Conservation (phyloP, 2,888 invertebrate species). For the Phengaris alcon region DNA sequence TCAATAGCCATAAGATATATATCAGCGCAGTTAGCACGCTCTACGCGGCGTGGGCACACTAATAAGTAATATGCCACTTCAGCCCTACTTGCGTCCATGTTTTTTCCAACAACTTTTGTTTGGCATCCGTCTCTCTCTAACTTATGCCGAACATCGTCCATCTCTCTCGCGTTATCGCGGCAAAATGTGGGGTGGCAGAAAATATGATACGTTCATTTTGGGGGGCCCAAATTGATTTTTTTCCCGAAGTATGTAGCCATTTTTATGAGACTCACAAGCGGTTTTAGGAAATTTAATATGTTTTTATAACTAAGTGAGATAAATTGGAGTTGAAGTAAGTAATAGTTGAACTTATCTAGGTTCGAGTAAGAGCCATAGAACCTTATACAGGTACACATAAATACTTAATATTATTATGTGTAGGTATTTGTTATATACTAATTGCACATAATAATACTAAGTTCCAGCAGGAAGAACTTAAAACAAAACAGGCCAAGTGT, state of each 20-base stretch:
- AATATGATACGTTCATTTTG: slow-evolving; percentile 76
- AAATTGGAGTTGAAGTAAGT: too few species aligned
- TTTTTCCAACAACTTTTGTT: slow-evolving; percentile 74
- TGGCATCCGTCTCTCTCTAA: slow-evolving; percentile 53
- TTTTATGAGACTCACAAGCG: slow-evolving; percentile 50
- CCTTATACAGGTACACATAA: too few species aligned
- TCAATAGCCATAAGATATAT: slow-evolving; percentile 7
- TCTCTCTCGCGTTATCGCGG: slow-evolving; percentile 59
- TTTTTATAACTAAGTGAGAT: not conserved
- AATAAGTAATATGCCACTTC: slow-evolving; percentile 73
- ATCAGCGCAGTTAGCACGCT: slow-evolving; percentile 69
- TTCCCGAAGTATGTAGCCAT: slow-evolving; percentile 65
- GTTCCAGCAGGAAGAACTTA: too few species aligned
- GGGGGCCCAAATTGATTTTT: slow-evolving; percentile 75
- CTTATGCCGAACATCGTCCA: slow-evolving; percentile 33
- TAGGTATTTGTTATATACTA: too few species aligned
- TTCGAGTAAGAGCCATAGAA: too few species aligned
- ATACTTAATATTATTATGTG: too few species aligned
- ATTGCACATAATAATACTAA: too few species aligned
- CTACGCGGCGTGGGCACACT: slow-evolving; percentile 61
- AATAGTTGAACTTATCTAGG: too few species aligned
- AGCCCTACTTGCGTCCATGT: slow-evolving; percentile 76
- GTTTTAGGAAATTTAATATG: not conserved
- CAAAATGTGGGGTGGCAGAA: slow-evolving; percentile 70
- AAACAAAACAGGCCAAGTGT: too few species aligned